Evolutionary conservation across 2,888 invertebrate species (phyloP).

Genomic region (Drosophila mayaguana): DNA sequence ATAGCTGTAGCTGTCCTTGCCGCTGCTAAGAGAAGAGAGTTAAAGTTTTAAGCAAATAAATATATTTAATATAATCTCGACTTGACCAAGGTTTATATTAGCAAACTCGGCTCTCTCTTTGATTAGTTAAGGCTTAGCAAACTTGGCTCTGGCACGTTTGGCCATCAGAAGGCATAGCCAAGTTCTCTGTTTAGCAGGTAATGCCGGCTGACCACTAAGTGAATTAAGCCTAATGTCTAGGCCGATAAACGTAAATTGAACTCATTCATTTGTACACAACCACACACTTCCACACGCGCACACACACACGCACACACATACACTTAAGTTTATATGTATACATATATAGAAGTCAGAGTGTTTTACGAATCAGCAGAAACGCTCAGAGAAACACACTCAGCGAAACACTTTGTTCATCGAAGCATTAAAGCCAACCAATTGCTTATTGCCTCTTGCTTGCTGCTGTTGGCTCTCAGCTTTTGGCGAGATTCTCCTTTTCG

Average conservation of each 20-base stretch:
- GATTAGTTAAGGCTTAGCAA: not conserved
- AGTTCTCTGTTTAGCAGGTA: slow-evolving; percentile 1
- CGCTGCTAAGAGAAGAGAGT: slow-evolving; percentile 34
- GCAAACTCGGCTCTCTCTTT: not conserved
- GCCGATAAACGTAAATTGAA: slow-evolving; percentile 55
- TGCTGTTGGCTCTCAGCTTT: not conserved
- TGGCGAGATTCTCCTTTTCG: slow-evolving; percentile 1
- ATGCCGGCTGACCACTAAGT: slow-evolving; percentile 42
- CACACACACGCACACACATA: not conserved
- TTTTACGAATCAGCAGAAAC: slow-evolving; percentile 35
- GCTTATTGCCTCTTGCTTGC: slow-evolving; percentile 52
- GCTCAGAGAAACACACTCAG: not conserved
- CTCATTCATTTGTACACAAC: slow-evolving; percentile 32
- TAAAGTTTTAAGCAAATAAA: not conserved
- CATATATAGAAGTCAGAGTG: slow-evolving; percentile 18
- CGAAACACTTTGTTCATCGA: slow-evolving; percentile 63
- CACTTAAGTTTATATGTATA: not conserved
- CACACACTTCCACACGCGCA: slow-evolving; percentile 16
- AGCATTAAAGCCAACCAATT: slow-evolving; percentile 72
- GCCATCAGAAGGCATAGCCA: not conserved
- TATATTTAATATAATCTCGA: not conserved
- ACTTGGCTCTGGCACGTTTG: slow-evolving; percentile 10
- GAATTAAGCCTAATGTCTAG: slow-evolving; percentile 56
- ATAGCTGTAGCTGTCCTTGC: slow-evolving; percentile 83
- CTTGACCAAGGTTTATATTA: not conserved